A percentile compares a stretch with the other conserved stretches of the same genome.
These are phyloP conservation scores for Todiramphus saurophagus DNA, from an alignment of 2,113 vertebrate species.

Conservation along the genomic window DNA sequence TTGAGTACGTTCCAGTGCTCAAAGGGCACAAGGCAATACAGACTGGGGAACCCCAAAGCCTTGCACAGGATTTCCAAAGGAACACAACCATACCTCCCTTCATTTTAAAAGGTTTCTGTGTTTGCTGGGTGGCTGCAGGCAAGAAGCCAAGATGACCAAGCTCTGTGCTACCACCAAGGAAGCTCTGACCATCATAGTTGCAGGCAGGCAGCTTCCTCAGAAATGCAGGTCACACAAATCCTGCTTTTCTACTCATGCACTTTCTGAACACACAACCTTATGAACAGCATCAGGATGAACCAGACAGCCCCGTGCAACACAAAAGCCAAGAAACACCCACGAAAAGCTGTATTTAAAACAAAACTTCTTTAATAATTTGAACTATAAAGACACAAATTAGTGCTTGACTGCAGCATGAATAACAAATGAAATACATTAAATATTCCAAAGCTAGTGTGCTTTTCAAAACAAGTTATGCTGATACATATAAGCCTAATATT, in stretches of 20 bases:
- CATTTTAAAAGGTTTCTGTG: not conserved
- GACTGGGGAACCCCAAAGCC: not conserved
- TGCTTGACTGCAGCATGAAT: constrained; percentile 44
- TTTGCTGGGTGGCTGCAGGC: not conserved
- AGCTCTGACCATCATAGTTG: rapidly evolving
- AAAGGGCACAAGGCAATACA: not conserved
- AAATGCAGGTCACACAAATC: not conserved
- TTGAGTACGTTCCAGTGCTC: not conserved
- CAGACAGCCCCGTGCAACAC: not conserved
- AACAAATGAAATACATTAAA: constrained; percentile 53
- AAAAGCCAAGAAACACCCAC: not conserved
- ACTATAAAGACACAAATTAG: constrained; percentile 57
- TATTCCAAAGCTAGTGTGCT: constrained; percentile 55
- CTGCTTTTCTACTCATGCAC: not conserved
- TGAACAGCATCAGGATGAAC: not conserved
- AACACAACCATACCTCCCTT: not conserved
- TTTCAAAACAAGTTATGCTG: constrained; percentile 23
- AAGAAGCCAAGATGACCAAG: not conserved
- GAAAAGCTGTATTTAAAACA: constrained; percentile 45
- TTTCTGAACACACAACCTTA: rapidly evolving
- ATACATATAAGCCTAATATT: constrained; percentile 5
- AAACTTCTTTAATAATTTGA: constrained; percentile 65
- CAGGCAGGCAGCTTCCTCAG: not conserved
- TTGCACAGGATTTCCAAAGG: not conserved
- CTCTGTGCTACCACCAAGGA: not conserved